A percentile compares a stretch with the other conserved stretches of the same genome.
phyloP scores from a whole-genome alignment of 2,797 vertebrate species.

The Anniella stebbinsi region DNA sequence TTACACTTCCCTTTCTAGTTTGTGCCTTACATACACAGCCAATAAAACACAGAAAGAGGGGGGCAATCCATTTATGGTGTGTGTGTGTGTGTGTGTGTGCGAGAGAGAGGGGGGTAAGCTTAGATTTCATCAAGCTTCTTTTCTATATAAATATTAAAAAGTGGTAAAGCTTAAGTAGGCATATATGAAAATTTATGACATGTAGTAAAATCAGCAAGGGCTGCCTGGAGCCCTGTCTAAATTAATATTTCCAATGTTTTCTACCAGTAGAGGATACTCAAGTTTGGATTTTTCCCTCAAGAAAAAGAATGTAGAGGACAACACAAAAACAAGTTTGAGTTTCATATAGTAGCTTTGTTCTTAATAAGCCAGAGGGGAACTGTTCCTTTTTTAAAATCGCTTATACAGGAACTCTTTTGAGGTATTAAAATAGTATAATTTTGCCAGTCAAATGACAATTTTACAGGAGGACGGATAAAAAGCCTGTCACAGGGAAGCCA shows the following conservation, averaged over 20 bases:
- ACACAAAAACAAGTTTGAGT: background rate
- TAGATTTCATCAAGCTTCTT: background rate
- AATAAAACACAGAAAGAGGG: background rate
- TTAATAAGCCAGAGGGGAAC: background rate
- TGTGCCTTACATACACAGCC: background rate
- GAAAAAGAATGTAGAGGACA: background rate
- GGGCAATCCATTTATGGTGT: too few species aligned
- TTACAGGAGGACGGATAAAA: background rate
- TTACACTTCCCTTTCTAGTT: background rate
- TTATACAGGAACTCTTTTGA: background rate
- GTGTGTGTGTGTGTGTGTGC: too few species aligned
- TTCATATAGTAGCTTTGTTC: background rate
- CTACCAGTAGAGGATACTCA: background rate
- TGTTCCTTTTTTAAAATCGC: background rate
- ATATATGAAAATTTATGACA: background rate
- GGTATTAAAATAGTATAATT: background rate
- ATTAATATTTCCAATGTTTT: constrained; percentile 11
- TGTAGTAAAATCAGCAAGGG: background rate
- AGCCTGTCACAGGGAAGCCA: background rate
- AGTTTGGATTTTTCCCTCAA: background rate
- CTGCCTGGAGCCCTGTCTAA: background rate
- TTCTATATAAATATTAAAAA: background rate
- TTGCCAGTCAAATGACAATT: background rate
- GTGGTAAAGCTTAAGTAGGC: background rate
- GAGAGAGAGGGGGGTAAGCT: too few species aligned